Conservation (phyloP, 2,797 vertebrate genomes). For the Chanos chanos region DNA sequence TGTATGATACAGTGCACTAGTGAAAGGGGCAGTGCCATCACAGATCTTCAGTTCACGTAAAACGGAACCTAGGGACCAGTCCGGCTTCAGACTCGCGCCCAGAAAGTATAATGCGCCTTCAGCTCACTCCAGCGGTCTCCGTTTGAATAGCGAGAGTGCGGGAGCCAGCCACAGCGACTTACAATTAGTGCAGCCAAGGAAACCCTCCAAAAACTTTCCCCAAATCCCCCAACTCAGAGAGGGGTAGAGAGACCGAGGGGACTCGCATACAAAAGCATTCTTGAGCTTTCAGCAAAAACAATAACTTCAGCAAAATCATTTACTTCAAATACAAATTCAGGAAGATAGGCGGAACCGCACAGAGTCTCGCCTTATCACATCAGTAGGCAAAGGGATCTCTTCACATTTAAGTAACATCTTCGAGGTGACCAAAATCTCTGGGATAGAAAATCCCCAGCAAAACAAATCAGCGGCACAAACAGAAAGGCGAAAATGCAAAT, state of each 20-base stretch:
- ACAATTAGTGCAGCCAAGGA: conserved; percentile 63
- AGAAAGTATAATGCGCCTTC: conserved; percentile 18
- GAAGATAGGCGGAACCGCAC: conserved; percentile 54
- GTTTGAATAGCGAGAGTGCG: conserved; percentile 5
- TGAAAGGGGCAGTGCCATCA: conserved; percentile 40
- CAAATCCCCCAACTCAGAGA: conserved; percentile 49
- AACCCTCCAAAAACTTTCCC: conserved; percentile 59
- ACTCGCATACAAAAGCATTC: conserved; percentile 67
- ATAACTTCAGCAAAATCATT: conserved; percentile 46
- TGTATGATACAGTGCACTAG: background rate
- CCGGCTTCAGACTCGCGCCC: conserved; percentile 11
- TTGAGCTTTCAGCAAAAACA: conserved; percentile 57
- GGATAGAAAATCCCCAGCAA: conserved; percentile 21
- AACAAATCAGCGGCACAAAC: conserved; percentile 33
- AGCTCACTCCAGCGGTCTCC: conserved; percentile 2
- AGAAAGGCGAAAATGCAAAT: conserved; percentile 48
- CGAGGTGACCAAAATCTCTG: conserved; percentile 43
- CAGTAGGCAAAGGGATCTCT: background rate
- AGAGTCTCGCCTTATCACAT: conserved; percentile 22
- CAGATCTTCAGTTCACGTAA: conserved; percentile 29
- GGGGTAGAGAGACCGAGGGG: conserved; percentile 26
- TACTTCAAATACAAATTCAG: conserved; percentile 50
- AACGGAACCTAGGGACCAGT: conserved; percentile 34
- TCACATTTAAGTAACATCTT: background rate
- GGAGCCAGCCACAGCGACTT: conserved; percentile 33